Percentiles rank a stretch among this genome's conserved stretches.
Conservation (phyloP, 1,140 invertebrate species). For the Temnothorax curvispinosus region DNA sequence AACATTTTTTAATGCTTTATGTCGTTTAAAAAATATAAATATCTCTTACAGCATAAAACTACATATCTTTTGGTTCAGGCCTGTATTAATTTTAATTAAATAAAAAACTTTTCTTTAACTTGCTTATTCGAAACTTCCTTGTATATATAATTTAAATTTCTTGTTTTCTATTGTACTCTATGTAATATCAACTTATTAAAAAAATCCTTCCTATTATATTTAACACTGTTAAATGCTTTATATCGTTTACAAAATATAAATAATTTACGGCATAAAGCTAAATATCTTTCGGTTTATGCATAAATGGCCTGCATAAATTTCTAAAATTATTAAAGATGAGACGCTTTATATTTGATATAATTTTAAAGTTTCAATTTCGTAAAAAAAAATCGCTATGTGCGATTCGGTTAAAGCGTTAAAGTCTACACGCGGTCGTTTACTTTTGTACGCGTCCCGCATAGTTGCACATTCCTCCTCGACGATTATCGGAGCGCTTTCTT, state of each 20-base stretch:
- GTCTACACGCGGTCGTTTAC: conserved; percentile 7
- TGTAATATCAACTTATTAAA: not conserved
- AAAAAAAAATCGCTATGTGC: not conserved
- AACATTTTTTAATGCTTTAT: not conserved
- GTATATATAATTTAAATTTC: not conserved
- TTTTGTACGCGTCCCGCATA: conserved; percentile 20
- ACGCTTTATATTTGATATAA: not conserved
- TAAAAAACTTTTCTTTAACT: not conserved
- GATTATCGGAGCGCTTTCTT: conserved; percentile 37
- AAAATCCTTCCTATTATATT: not conserved
- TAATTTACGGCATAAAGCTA: not conserved
- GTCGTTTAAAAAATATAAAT: not conserved
- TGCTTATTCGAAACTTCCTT: not conserved
- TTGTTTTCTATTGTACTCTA: not conserved
- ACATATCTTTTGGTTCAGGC: not conserved
- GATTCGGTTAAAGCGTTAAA: not conserved
- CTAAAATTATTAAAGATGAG: not conserved
- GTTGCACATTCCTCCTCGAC: conserved; percentile 46
- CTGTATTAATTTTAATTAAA: not conserved
- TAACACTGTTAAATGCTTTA: not conserved
- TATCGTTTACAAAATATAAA: not conserved
- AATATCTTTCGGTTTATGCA: not conserved
- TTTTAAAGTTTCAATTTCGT: not conserved
- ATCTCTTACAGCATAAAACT: not conserved
- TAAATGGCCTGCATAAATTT: not conserved